phyloP scores from a whole-genome alignment of 2,797 vertebrate species.

The Rhynchonycteris naso region DNA sequence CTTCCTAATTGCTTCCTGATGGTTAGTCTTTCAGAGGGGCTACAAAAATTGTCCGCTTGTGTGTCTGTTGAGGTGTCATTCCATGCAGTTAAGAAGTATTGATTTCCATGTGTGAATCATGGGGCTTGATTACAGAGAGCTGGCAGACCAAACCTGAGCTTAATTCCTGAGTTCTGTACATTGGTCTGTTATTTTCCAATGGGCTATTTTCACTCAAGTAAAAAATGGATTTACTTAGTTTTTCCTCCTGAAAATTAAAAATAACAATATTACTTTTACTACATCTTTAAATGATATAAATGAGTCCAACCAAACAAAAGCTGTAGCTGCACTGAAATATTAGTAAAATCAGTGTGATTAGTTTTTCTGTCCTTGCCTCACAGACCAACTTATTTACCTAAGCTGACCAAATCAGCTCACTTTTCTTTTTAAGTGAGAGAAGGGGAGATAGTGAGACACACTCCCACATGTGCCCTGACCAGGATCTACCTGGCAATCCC shows the following conservation, averaged over 20 bases:
- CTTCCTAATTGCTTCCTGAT: not conserved
- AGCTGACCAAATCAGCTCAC: not conserved
- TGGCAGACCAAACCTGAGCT: not conserved
- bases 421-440: not conserved
- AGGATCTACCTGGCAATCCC: no score
- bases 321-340: not conserved
- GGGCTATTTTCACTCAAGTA: not conserved
- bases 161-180: conserved; percentile 10
- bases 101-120: not conserved
- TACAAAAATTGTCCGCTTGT: not conserved
- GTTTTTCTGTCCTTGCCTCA: not conserved
- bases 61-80: not conserved
- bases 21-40: not conserved
- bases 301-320: conserved; percentile 12
- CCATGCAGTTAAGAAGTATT: not conserved
- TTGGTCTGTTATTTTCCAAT: not conserved
- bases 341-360: not conserved
- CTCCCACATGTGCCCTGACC: no score
- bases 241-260: conserved; percentile 38
- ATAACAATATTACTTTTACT: not conserved
- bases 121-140: not conserved
- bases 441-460: no score
- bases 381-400: not conserved
- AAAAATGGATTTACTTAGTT: conserved; percentile 6
- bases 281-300: not conserved